Percentiles rank a stretch among this genome's conserved stretches.
phyloP scores from a whole-genome alignment of 1,140 invertebrate genomes.

The Tribolium castaneum region DNA sequence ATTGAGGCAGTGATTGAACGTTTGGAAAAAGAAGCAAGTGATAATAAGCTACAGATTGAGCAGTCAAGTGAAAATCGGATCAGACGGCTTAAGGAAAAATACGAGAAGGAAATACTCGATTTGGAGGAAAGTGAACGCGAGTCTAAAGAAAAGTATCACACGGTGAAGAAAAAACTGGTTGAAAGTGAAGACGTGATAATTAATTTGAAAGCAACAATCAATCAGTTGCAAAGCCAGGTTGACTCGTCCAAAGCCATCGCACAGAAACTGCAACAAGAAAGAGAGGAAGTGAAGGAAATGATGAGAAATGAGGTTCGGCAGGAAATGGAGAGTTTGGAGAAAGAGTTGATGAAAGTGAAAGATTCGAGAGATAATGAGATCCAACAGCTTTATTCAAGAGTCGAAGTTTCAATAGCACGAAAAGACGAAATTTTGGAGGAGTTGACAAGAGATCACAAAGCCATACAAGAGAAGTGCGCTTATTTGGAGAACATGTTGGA shows the following conservation, averaged over 20 bases:
- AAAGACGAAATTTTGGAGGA: conserved; percentile 81
- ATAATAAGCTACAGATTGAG: conserved; percentile 66
- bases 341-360: conserved; percentile 65
- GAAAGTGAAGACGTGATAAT: conserved; percentile 70
- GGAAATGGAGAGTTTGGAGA: conserved; percentile 62
- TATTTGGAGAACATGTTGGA: conserved; percentile 80
- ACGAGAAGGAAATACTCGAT: conserved; percentile 75
- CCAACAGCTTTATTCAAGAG: conserved; percentile 69
- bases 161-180: conserved; percentile 70
- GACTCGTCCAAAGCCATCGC: conserved; percentile 50
- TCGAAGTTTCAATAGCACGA: conserved; percentile 80
- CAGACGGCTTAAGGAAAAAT: conserved; percentile 77
- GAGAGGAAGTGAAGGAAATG: conserved; percentile 66
- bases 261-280: conserved; percentile 66
- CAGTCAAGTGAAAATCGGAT: conserved; percentile 71
- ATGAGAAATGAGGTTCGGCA: conserved; percentile 66
- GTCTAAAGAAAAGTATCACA: conserved; percentile 67
- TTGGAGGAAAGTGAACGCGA: conserved; percentile 72
- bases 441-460: conserved; percentile 74
- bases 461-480: conserved; percentile 75
- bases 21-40: conserved; percentile 70
- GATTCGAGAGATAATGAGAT: conserved; percentile 65
- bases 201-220: conserved; percentile 65
- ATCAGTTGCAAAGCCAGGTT: conserved; percentile 56
- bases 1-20: conserved; percentile 74